Evolutionary conservation across 2,113 vertebrate genomes (phyloP).

Genomic region (Coryphaenoides rupestris): DNA sequence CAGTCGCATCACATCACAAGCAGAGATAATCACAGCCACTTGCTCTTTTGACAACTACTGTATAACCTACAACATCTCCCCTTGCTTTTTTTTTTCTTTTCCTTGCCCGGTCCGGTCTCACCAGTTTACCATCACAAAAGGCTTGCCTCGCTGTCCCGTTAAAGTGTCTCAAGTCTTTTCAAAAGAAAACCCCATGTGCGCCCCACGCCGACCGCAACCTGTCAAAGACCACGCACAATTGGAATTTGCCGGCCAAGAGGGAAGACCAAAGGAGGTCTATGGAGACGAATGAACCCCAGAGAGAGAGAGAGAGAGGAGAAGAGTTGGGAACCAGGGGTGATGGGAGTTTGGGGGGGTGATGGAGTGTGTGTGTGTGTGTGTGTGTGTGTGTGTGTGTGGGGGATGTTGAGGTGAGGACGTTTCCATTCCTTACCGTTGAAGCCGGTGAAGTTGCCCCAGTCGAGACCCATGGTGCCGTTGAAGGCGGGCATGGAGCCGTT

Average conservation of each 20-base stretch:
- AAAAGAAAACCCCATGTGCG: slow-evolving; percentile 10
- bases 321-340: too few species aligned
- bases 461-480: slow-evolving; percentile 74
- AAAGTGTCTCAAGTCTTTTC: slow-evolving; percentile 2
- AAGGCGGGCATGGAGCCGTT: slow-evolving; percentile 75
- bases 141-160: neutral
- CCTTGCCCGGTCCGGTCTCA: neutral
- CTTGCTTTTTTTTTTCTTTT: neutral
- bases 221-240: neutral
- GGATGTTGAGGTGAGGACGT: too few species aligned
- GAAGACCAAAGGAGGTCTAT: neutral
- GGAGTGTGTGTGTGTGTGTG: neutral
- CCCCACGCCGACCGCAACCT: neutral
- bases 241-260: neutral
- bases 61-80: too few species aligned
- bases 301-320: neutral
- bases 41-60: too few species aligned
- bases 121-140: slow-evolving; percentile 38
- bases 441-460: slow-evolving; percentile 73
- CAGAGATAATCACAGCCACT: too few species aligned
- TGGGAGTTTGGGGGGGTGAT: too few species aligned
- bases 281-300: neutral
- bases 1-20: too few species aligned
- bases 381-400: neutral
- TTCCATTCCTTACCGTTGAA: slow-evolving; percentile 84